phyloP scores from a whole-genome alignment of 1,140 invertebrate genomes.

The Ips nitidus region DNA sequence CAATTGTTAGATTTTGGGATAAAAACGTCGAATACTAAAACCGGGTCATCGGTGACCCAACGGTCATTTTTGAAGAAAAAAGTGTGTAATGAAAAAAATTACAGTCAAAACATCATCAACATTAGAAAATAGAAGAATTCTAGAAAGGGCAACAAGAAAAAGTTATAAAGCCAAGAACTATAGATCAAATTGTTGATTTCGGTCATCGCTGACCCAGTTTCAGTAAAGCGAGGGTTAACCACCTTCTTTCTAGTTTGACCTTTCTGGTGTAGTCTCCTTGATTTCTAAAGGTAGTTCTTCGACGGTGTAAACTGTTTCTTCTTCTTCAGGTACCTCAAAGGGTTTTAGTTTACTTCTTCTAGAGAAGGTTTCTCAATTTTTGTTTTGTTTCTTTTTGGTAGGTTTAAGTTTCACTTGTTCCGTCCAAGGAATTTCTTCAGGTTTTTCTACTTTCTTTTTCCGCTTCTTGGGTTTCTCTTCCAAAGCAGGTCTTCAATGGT shows the following conservation, averaged over 20 bases:
- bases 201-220: too few species aligned
- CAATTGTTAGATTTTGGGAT: too few species aligned
- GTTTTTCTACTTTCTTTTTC: not conserved
- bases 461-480: not conserved
- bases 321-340: not conserved
- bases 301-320: not conserved
- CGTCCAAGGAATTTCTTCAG: not conserved
- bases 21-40: too few species aligned
- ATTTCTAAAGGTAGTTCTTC: not conserved
- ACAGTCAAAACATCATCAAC: too few species aligned
- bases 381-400: not conserved
- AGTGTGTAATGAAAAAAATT: too few species aligned
- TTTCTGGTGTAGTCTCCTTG: slow-evolving; percentile 2
- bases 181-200: too few species aligned
- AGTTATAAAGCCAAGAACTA: too few species aligned
- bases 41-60: too few species aligned
- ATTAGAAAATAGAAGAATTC: too few species aligned
- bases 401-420: not conserved
- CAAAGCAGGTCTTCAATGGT: not conserved
- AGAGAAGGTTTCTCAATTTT: not conserved
- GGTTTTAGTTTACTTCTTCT: not conserved
- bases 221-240: too few species aligned
- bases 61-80: too few species aligned
- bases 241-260: not conserved
- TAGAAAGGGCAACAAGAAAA: too few species aligned